phyloP scores from a whole-genome alignment of 2,888 invertebrate genomes.

The Zaprionus bogoriensis region DNA sequence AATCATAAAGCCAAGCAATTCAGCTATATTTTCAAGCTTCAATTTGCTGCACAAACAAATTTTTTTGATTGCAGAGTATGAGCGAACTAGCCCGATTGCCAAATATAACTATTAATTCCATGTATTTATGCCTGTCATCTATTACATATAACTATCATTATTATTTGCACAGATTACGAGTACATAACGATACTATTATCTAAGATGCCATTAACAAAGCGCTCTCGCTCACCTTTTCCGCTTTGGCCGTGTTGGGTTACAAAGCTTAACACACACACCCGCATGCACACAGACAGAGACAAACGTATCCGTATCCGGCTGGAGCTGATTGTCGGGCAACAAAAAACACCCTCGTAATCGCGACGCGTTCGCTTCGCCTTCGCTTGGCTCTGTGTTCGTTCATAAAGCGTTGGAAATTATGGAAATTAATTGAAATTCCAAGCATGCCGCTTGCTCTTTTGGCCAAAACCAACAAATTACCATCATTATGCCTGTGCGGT shows the following conservation, averaged over 20 bases:
- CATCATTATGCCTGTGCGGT: conserved; percentile 73
- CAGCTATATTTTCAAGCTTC: no score
- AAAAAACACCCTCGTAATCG: conserved; percentile 48
- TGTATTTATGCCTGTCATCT: no score
- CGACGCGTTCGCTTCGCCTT: conserved; percentile 39
- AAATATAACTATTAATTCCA: no score
- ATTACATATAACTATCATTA: no score
- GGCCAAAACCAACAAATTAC: conserved; percentile 81
- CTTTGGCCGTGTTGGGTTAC: not conserved
- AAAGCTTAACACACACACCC: not conserved
- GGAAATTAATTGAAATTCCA: conserved; percentile 83
- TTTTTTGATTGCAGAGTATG: no score
- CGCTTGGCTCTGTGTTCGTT: conserved; percentile 44
- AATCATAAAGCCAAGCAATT: no score
- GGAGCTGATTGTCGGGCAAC: conserved; percentile 24
- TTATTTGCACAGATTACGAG: no score
- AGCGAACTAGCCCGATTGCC: no score
- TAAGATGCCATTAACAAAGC: not conserved
- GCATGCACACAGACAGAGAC: not conserved
- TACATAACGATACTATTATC: not conserved
- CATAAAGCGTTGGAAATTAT: conserved; percentile 81
- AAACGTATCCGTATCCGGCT: conserved; percentile 2
- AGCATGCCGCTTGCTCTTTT: conserved; percentile 82
- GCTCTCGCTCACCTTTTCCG: conserved; percentile 15
- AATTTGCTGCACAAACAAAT: no score